These are phyloP conservation scores for Bos javanicus DNA, from an alignment of 2,113 vertebrate genomes.

Conservation along the genomic window DNA sequence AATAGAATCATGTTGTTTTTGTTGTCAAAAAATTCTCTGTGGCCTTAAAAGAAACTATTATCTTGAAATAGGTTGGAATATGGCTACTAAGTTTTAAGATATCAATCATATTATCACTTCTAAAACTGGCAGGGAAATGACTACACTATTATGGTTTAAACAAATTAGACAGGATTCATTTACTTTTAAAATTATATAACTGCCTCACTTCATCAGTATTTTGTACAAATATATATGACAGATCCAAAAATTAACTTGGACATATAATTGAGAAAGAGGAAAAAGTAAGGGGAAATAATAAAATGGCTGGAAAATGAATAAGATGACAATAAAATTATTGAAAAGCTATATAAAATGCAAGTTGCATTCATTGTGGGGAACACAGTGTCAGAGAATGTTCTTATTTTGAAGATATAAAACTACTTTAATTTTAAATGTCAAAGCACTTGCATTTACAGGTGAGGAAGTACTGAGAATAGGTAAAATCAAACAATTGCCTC, in stretches of 20 bases:
- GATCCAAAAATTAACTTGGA: slow-evolving; percentile 2
- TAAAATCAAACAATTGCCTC: neutral
- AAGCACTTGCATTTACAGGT: neutral
- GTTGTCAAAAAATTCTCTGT: neutral
- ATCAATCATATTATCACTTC: neutral
- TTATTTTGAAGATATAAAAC: neutral
- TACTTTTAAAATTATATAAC: neutral
- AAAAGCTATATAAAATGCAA: neutral
- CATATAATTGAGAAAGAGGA: neutral
- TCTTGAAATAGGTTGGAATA: neutral
- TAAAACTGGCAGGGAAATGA: neutral
- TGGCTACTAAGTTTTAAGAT: neutral
- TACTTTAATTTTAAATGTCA: slow-evolving; percentile 28
- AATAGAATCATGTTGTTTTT: neutral
- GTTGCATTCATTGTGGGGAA: neutral
- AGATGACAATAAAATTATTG: neutral
- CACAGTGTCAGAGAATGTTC: neutral
- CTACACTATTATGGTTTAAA: neutral
- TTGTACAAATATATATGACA: neutral
- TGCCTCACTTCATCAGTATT: neutral
- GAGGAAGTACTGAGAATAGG: neutral
- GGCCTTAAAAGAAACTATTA: neutral
- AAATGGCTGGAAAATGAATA: neutral
- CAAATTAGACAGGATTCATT: neutral
- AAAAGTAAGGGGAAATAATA: neutral